These are phyloP conservation scores for Antitype chi DNA, from an alignment of 2,888 invertebrate genomes.

Conservation along the genomic window DNA sequence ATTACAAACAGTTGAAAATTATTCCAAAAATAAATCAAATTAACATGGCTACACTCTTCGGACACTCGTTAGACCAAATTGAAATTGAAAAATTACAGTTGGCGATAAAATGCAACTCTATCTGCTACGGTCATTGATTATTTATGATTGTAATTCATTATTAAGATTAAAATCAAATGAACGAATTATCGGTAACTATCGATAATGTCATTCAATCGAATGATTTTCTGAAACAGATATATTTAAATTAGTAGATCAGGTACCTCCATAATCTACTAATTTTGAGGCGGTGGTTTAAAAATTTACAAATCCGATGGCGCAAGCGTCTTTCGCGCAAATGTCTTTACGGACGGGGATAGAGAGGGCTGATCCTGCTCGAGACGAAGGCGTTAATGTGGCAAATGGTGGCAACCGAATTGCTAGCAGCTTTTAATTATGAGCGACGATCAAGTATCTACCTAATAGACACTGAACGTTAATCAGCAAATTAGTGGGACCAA, in stretches of 20 bases:
- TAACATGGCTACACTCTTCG: slow-evolving; percentile 19
- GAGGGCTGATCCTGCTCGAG: not conserved
- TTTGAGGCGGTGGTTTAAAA: too few relatives aligned
- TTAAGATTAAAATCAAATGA: slow-evolving; percentile 21
- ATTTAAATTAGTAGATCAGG: too few relatives aligned
- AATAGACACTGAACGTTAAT: not conserved
- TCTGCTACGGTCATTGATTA: slow-evolving; percentile 33
- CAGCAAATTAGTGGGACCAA: not conserved
- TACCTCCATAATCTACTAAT: too few relatives aligned
- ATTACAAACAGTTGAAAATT: not conserved
- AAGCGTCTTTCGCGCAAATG: too few relatives aligned
- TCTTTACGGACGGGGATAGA: too few relatives aligned
- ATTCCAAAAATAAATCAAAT: slow-evolving; percentile 15
- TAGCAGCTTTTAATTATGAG: not conserved
- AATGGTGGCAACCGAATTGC: not conserved
- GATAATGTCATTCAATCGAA: too few relatives aligned
- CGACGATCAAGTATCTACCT: not conserved
- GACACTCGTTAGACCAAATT: slow-evolving; percentile 18
- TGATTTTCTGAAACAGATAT: too few relatives aligned
- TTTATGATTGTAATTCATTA: slow-evolving; percentile 22
- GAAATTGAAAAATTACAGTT: not conserved
- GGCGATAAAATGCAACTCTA: slow-evolving; percentile 39
- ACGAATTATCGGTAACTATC: not conserved
- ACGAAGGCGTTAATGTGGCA: not conserved
- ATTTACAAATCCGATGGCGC: too few relatives aligned